Evolutionary conservation across 1,140 invertebrate species (phyloP).

Genomic region (Stegodyphus dumicola): DNA sequence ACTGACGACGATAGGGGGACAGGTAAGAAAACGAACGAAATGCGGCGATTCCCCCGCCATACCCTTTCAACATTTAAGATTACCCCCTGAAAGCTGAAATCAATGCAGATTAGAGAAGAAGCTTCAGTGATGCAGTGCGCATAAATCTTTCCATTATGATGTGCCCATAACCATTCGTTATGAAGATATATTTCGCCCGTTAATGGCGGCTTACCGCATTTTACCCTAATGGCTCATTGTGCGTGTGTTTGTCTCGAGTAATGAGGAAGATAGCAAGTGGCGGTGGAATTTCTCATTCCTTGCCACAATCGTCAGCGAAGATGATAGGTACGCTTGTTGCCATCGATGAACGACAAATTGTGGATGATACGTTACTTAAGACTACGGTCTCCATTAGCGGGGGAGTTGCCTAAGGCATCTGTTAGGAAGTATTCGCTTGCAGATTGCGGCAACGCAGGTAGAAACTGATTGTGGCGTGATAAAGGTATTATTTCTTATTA

Average conservation of each 20-base stretch:
- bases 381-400: too few relatives aligned
- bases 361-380: too few relatives aligned
- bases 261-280: conserved; percentile 6
- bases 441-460: too few relatives aligned
- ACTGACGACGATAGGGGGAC: neutral
- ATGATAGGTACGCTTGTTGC: conserved; percentile 8
- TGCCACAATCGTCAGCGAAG: neutral
- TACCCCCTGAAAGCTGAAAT: conserved; percentile 31
- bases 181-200: conserved; percentile 48
- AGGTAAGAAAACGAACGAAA: neutral
- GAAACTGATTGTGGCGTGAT: too few relatives aligned
- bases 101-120: conserved; percentile 55
- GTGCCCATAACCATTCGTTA: conserved; percentile 57
- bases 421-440: too few relatives aligned
- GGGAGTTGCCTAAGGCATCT: too few relatives aligned
- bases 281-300: neutral
- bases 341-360: neutral
- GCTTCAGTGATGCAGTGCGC: neutral
- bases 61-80: conserved; percentile 35
- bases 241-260: conserved; percentile 39
- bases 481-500: too few relatives aligned
- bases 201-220: conserved; percentile 59
- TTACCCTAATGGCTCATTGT: conserved; percentile 47
- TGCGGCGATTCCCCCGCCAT: neutral
- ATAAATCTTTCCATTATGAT: conserved; percentile 61